A percentile compares a stretch with the other conserved stretches of the same genome.
Evolutionary conservation across 2,113 vertebrate species (phyloP).

Genomic region (Cynocephalus volans): DNA sequence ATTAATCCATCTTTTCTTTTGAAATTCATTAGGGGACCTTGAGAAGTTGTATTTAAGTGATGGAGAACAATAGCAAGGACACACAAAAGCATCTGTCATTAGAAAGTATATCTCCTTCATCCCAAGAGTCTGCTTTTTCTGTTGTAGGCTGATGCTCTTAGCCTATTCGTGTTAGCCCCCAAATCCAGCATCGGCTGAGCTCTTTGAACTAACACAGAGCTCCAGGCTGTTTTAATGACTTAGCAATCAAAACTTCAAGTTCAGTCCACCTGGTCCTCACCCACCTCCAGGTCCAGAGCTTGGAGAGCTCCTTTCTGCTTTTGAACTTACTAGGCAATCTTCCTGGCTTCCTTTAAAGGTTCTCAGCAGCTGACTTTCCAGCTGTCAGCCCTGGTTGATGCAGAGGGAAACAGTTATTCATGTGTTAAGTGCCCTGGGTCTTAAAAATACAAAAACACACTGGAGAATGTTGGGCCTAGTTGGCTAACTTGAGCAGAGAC

Average conservation of each 20-base stretch:
- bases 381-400: constrained; percentile 81
- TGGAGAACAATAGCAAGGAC: background rate
- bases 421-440: constrained; percentile 79
- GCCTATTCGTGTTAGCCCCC: background rate
- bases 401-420: constrained; percentile 80
- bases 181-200: background rate
- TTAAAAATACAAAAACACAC: constrained; percentile 79
- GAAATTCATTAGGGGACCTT: background rate
- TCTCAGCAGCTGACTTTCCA: constrained; percentile 70
- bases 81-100: background rate
- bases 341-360: constrained; percentile 30
- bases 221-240: constrained; percentile 81
- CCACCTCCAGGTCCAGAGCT: constrained; percentile 49
- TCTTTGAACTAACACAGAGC: background rate
- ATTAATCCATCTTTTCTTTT: constrained; percentile 36
- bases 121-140: background rate
- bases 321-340: background rate
- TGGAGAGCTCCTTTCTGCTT: background rate
- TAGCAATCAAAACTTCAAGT: constrained; percentile 73
- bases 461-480: constrained; percentile 75
- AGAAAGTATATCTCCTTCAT: background rate
- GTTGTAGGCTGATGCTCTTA: background rate
- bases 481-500: constrained; percentile 76
- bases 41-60: constrained; percentile 2
- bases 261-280: constrained; percentile 42